Base-by-base conservation (phyloP, 2,888 invertebrate genomes). In the Trichopria drosophilae region DNA sequence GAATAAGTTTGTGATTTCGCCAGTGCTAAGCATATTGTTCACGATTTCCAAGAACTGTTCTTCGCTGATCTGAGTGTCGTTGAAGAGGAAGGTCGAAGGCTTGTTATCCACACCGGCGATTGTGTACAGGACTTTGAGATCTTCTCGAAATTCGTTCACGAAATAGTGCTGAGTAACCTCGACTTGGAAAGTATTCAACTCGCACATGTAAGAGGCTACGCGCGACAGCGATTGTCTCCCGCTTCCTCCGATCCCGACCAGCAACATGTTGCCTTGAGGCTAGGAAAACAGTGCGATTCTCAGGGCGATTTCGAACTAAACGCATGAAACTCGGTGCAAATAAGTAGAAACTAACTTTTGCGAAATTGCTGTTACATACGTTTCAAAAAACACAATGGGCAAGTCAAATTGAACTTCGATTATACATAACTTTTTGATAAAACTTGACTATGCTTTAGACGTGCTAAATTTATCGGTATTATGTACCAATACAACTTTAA, bases 1-100 rank as follows among this genome's bases (percentile, higher is more conserved):
- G 69, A 85, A 93, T n/a, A 94, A 79, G 76, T 92, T 93, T 4
- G 90, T 84, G 50, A 94, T 85, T 76, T 93, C 93, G 0, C 93
- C 93, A 56, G 88, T 89, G 69, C 90, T 91, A 49, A 94, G 79
- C 74, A 94, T 82, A 68, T 90, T 93, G 76, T 93, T 93, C 50
- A 94, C 82, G 60, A 93, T 88, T 78, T 93, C 93, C 1, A 93
- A 81, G 74, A 93, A 93, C 7, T 84, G 80, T 65, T 91, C 90
- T 57, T 91, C 90, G 0, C 83, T 86, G 16, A 93, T 85, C 73
- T 91, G 93, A 2, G 88, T 90, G 72, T 93, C 93, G 68, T 85
- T 86, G 77, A 94, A 91, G 53, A 93, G 81, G 76, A 94, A 93
- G 7, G 87, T 83, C 0, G 87, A 87, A 22, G 83, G 77, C 70